These are phyloP conservation scores for Salvelinus namaycush DNA, from an alignment of 2,113 vertebrate species.

Conservation along the genomic window DNA sequence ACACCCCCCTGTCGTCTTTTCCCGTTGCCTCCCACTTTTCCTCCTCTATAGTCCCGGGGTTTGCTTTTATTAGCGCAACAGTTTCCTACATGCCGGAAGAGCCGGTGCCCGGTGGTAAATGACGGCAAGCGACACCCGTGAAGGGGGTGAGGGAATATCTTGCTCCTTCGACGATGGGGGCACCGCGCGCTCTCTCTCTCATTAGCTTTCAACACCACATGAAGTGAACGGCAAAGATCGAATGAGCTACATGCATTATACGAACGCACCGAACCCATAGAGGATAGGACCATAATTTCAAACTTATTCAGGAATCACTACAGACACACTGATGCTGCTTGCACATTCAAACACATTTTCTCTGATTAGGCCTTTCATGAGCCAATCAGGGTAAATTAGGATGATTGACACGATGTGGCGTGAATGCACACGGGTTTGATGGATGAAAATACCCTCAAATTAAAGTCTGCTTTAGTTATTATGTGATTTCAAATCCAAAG, in stretches of 20 bases:
- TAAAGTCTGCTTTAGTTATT: no score
- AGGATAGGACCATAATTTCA: slow-evolving; percentile 17
- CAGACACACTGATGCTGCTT: slow-evolving; percentile 27
- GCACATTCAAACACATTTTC: slow-evolving; percentile 57
- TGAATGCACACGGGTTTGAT: slow-evolving; percentile 38
- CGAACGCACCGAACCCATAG: no score
- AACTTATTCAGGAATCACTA: slow-evolving; percentile 46
- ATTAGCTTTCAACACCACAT: slow-evolving; percentile 62
- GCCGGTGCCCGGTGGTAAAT: background rate
- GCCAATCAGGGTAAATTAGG: slow-evolving; percentile 62
- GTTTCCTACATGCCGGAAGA: slow-evolving; percentile 12
- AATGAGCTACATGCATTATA: no score
- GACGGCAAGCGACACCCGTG: slow-evolving; percentile 6
- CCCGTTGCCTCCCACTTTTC: background rate
- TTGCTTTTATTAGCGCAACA: slow-evolving; percentile 15
- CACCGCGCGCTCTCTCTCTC: slow-evolving; percentile 39
- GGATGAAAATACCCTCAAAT: no score
- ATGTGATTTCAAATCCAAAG: no score
- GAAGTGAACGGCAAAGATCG: slow-evolving; percentile 32
- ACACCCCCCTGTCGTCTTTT: slow-evolving; percentile 24
- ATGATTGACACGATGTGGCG: background rate
- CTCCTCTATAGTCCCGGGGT: background rate
- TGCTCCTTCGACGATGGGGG: slow-evolving; percentile 25
- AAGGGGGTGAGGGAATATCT: background rate
- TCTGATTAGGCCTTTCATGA: slow-evolving; percentile 51